Evolutionary conservation across 1,140 invertebrate genomes (phyloP), one percentile per base, ranked within the genome.

Genomic region (Harlomillsia oculata): DNA sequence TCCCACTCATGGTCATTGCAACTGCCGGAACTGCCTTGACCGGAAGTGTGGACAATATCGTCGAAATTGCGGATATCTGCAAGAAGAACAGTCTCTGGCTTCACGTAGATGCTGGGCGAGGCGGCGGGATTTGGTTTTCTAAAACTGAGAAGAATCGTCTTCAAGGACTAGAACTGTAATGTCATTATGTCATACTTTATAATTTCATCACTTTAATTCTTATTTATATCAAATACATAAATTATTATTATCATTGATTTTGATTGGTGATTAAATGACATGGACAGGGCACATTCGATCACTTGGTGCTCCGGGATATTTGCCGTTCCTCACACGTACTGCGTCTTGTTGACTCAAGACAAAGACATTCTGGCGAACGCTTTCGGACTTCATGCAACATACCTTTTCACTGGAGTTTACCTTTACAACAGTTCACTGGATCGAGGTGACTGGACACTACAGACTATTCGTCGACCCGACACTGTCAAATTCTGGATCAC

Each of bases 401-500:
- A 34, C 32, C n/a, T 34, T 9, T 34, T 9, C 32, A 34, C 32
- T 9, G 32, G 32, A 8, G n/a, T 9, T 34, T 8, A 34, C n/a
- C 8, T 34, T n/a, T 34, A 34, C n/a, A n/a, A 34, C n/a, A 34
- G 32, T 34, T 9, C 8, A 8, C n/a, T 34, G 6, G 49, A 58
- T 40, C 30, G 11, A 18, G 93, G 93, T 0, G 93, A 97, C 69
- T 95, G 94, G 68, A 87, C 93, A 56, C 82, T 97, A 13, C 84
- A 86, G 68, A 93, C 92, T 68, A 93, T 92, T 0, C 77, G 93
- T 14, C 79, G 89, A 58, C 91, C 89, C 9, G 93, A 97, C 67
- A 87, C 94, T 1, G 77, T 95, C 41, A 97, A 97, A 70, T 87
- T 96, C 66, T 97, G 93, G 92, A 83, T 91, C 63, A 93, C 94